Base-by-base conservation (phyloP, 2,888 invertebrate species). In the Chorisops tibialis region DNA sequence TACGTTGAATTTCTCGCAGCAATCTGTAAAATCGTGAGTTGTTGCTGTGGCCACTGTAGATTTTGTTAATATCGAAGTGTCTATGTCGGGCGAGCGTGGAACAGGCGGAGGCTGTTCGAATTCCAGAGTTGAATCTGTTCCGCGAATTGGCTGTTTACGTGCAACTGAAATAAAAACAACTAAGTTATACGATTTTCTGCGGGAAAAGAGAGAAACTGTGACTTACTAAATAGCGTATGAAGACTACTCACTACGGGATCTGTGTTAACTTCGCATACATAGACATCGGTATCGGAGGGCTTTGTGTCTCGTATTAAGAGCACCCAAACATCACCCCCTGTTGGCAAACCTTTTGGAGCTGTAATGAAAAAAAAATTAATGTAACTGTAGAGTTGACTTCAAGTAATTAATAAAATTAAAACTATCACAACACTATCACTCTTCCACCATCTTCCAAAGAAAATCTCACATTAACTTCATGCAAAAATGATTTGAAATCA, bases 241-340 rank as follows among this genome's bases (percentile, higher is more conserved):
- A 89, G 90, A 71, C 90, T 89, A 66, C 87, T 82, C 47, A 90
- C 83, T 1, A 87, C 85, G 0, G 91, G 91, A 68, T 86, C 87
- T 14, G 88, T 88, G 78, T 92, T 92, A 16, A 91, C 85, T 78
- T 92, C 91, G 70, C 92, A 93, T 68, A 87, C 85, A 75, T 92
- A 93, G 37, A 89, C 82, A 1, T 91, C 91, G 0, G 89, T 84
- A 73, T 93, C 92, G 0, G 84, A 81, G 0, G 85, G 79, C 70
- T 82, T 85, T 14, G 87, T 85, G 16, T 83, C 80, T 72, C 86
- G 87, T 71, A 93, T 89, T 65, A 89, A 85, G 51, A 93, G 81
- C 43, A 92, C 90, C 91, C 91, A 92, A 14, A 91, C 91, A 72
- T 91, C 91, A 0, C 91, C 91, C 2, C 88, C 91, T 71, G 82